A percentile compares a stretch with the other conserved stretches of the same genome.
These are phyloP conservation scores for Heterotilapia buettikoferi DNA, from an alignment of 2,113 vertebrate species.

Conservation along the genomic window DNA sequence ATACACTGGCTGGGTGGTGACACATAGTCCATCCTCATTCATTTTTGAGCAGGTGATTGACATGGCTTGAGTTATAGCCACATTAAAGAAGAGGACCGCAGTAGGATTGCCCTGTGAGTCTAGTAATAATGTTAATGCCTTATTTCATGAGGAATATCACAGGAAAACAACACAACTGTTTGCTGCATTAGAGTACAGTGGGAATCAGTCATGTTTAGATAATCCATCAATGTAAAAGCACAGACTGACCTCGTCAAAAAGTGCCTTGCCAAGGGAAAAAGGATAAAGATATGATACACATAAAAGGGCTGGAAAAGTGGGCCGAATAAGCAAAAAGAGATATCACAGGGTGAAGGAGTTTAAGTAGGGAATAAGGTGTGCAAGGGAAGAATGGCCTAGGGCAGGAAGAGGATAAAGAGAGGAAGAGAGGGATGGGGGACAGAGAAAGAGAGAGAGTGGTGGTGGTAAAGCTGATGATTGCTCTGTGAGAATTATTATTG, in stretches of 20 bases:
- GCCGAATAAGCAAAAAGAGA: slow-evolving; percentile 62
- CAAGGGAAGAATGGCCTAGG: slow-evolving; percentile 32
- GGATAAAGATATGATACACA: slow-evolving; percentile 47
- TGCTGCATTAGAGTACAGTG: slow-evolving; percentile 10
- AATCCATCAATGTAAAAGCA: slow-evolving; percentile 32
- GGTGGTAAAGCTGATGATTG: slow-evolving; percentile 74
- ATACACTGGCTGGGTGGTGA: slow-evolving; percentile 43
- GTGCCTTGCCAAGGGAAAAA: slow-evolving; percentile 35
- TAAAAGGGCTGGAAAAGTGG: slow-evolving; percentile 38
- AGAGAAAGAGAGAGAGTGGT: slow-evolving; percentile 9
- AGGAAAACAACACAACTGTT: neutral
- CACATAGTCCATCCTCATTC: slow-evolving; percentile 60
- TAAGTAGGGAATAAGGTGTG: slow-evolving; percentile 19
- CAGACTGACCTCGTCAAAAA: slow-evolving; percentile 24
- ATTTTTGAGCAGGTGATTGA: slow-evolving; percentile 67
- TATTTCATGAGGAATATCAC: neutral
- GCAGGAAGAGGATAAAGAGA: slow-evolving; percentile 48
- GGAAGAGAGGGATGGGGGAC: slow-evolving; percentile 5
- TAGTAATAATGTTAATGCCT: slow-evolving; percentile 20
- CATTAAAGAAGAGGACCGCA: slow-evolving; percentile 16
- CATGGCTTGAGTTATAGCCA: slow-evolving; percentile 43
- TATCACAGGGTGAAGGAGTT: slow-evolving; percentile 41
- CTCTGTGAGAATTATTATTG: slow-evolving; percentile 78
- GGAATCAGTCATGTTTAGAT: slow-evolving; percentile 27
- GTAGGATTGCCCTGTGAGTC: neutral